A percentile compares a stretch with the other conserved stretches of the same genome.
phyloP scores from a whole-genome alignment of 2,888 invertebrate species.

The Panorpa germanica region DNA sequence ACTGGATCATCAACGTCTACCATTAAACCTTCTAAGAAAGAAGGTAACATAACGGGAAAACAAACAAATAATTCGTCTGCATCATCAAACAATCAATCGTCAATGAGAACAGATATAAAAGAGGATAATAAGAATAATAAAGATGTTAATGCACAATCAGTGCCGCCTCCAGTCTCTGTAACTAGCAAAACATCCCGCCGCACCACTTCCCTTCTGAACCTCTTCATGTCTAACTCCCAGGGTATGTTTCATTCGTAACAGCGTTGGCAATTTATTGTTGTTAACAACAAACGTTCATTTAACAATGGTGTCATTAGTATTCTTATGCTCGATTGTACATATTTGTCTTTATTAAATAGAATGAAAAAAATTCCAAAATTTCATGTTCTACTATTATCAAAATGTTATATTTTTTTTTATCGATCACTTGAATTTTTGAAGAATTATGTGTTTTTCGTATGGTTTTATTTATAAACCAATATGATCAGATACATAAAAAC shows the following conservation, averaged over 20 bases:
- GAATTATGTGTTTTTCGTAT: too few relatives aligned
- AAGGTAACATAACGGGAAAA: too few relatives aligned
- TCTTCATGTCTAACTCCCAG: conserved; percentile 91
- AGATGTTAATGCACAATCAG: conserved; percentile 14
- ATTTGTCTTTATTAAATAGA: conserved; percentile 8
- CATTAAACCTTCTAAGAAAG: conserved; percentile 39
- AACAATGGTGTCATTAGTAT: conserved; percentile 5
- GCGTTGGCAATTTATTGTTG: background rate
- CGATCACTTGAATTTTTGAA: background rate
- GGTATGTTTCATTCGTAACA: conserved; percentile 34
- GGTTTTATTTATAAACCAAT: too few relatives aligned
- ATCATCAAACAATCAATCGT: conserved; percentile 11
- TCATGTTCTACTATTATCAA: too few relatives aligned
- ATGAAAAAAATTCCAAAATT: too few relatives aligned
- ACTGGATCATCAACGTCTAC: conserved; percentile 7
- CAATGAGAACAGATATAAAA: conserved; percentile 11
- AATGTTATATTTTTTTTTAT: conserved; percentile 4
- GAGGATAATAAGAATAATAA: conserved; percentile 9
- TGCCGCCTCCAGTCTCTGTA: conserved; percentile 25
- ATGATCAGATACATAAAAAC: too few relatives aligned
- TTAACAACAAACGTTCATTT: background rate
- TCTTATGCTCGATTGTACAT: background rate
- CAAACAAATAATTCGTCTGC: too few relatives aligned
- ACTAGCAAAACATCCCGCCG: conserved; percentile 67
- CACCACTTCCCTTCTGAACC: conserved; percentile 85